phyloP scores from a whole-genome alignment of 2,113 vertebrate genomes.

The Bos javanicus region DNA sequence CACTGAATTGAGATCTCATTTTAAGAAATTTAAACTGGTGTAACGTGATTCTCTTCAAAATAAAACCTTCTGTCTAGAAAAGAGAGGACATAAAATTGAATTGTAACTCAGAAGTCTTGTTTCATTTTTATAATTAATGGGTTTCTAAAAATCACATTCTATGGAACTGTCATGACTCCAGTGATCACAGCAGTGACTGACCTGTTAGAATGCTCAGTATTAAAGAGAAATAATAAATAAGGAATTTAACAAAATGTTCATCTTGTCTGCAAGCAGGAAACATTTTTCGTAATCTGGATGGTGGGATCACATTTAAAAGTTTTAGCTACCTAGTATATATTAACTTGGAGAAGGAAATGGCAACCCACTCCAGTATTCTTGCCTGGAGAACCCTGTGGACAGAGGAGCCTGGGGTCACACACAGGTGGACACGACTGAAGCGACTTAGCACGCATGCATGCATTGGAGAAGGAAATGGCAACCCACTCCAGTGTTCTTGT shows the following conservation, averaged over 20 bases:
- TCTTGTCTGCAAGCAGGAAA: not conserved
- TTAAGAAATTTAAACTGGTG: constrained; percentile 35
- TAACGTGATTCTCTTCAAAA: constrained; percentile 45
- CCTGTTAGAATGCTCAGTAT: not conserved
- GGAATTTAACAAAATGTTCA: not conserved
- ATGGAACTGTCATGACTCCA: not conserved
- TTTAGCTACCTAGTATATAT: not conserved
- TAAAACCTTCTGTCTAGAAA: constrained; percentile 13
- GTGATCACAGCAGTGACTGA: not conserved
- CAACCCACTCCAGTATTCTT: no score
- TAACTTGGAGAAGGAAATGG: not conserved
- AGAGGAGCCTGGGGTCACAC: no score
- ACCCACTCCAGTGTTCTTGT: no score
- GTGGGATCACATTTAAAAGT: not conserved
- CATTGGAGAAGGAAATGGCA: no score
- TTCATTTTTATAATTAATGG: not conserved
- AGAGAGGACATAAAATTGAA: not conserved
- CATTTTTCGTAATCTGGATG: not conserved
- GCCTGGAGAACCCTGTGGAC: no score
- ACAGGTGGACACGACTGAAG: no score
- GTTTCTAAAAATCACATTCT: not conserved
- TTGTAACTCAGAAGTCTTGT: not conserved
- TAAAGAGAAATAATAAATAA: not conserved
- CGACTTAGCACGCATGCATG: no score
- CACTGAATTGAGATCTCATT: not conserved